Percentiles rank a stretch among this genome's conserved stretches.
phyloP scores from a whole-genome alignment of 2,888 invertebrate species.

The Phengaris arion region DNA sequence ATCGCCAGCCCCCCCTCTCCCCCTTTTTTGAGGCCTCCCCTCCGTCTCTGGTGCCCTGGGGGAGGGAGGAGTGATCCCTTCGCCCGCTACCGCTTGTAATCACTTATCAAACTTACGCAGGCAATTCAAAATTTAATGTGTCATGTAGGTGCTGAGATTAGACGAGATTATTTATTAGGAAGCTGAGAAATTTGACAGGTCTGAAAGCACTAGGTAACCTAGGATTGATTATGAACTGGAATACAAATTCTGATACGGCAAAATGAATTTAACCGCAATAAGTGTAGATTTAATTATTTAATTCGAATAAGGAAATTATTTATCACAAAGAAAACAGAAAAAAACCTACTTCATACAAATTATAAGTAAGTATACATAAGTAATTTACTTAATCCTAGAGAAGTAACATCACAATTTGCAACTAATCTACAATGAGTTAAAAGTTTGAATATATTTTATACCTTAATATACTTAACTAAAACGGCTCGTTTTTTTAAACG shows the following conservation, averaged over 20 bases:
- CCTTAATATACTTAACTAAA: not conserved
- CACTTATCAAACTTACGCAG: constrained; percentile 24
- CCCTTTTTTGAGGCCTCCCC: constrained; percentile 1
- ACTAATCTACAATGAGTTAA: too few relatives aligned
- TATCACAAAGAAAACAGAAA: too few relatives aligned
- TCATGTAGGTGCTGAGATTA: not conserved
- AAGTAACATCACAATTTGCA: too few relatives aligned
- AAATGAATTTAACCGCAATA: too few relatives aligned
- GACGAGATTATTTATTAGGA: not conserved
- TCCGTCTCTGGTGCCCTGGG: not conserved
- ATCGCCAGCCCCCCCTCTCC: constrained; percentile 37
- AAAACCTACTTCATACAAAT: too few relatives aligned
- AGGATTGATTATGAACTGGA: too few relatives aligned
- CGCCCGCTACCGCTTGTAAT: not conserved
- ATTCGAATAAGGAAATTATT: too few relatives aligned
- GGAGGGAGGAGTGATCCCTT: not conserved
- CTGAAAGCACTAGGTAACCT: too few relatives aligned
- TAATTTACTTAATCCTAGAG: too few relatives aligned
- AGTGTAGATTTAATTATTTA: too few relatives aligned
- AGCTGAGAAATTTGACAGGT: not conserved
- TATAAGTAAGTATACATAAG: too few relatives aligned
- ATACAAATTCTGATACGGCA: too few relatives aligned
- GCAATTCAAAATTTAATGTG: constrained; percentile 23
- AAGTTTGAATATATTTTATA: not conserved
- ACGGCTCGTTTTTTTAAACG: not conserved